phyloP scores from a whole-genome alignment of 2,797 vertebrate species.

The Loriculus beryllinus region DNA sequence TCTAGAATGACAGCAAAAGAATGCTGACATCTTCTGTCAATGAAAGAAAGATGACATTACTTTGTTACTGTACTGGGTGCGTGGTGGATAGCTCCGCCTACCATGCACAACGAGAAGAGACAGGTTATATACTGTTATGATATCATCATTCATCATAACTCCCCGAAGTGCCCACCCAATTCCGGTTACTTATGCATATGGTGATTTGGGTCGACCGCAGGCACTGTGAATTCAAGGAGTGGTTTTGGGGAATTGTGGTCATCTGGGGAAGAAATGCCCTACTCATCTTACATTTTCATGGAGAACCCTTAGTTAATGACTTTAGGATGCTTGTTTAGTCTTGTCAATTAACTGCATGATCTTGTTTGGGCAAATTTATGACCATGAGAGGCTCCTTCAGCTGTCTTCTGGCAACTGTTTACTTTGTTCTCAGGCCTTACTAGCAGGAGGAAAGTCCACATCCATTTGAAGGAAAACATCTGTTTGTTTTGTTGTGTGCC shows the following conservation, averaged over 20 bases:
- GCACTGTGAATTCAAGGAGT: not conserved
- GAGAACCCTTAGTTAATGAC: not conserved
- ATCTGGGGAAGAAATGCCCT: not conserved
- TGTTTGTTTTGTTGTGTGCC: not conserved
- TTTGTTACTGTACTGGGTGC: not conserved
- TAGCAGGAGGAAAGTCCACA: not conserved
- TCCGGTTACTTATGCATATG: not conserved
- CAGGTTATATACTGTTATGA: not conserved
- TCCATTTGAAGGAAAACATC: not conserved
- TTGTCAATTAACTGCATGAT: not conserved
- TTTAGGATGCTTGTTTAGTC: not conserved
- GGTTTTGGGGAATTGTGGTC: not conserved
- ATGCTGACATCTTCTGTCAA: not conserved
- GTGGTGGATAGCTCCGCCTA: not conserved
- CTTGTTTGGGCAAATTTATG: not conserved
- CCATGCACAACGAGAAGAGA: not conserved
- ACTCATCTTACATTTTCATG: not conserved
- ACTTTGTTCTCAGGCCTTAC: not conserved
- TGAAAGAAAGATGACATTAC: not conserved
- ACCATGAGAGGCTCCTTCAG: not conserved
- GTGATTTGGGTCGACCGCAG: not conserved
- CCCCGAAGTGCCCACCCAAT: fast-evolving
- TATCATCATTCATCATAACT: not conserved
- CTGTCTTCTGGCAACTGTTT: not conserved
- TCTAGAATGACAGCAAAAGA: not conserved